Conservation (phyloP, 2,888 invertebrate genomes). For the Merodon equestris region DNA sequence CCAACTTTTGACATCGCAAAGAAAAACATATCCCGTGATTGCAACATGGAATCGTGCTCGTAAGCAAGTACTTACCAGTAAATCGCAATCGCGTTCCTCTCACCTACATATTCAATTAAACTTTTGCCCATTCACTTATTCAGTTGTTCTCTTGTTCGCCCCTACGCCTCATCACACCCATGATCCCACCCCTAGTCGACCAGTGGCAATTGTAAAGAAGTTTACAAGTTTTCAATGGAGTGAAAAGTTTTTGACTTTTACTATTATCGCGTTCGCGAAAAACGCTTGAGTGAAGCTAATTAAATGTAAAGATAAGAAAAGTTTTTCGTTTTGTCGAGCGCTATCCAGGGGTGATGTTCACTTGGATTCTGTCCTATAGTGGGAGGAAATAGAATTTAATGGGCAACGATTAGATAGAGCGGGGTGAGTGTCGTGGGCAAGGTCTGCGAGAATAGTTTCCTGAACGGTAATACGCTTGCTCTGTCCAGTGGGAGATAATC, state of each 20-base stretch:
- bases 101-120: slow-evolving; percentile 66
- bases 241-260: slow-evolving; percentile 63
- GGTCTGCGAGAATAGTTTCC: slow-evolving; percentile 16
- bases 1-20: slow-evolving; percentile 17
- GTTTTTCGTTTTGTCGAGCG: slow-evolving; percentile 44
- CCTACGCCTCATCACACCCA: no score
- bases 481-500: no score
- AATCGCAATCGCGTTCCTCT: slow-evolving; percentile 22
- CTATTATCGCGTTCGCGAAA: slow-evolving; percentile 50
- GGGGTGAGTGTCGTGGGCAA: slow-evolving; percentile 29
- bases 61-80: no score
- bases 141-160: no score
- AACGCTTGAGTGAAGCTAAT: slow-evolving; percentile 64
- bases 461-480: not conserved
- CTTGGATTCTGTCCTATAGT: no score
- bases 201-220: slow-evolving; percentile 29
- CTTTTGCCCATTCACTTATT: slow-evolving; percentile 30
- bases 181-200: no score
- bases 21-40: slow-evolving; percentile 35
- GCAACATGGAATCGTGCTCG: not conserved
- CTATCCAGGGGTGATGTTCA: not conserved
- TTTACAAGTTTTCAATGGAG: slow-evolving; percentile 54
- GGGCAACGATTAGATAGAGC: slow-evolving; percentile 59
- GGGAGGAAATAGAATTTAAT: slow-evolving; percentile 60
- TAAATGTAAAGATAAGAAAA: slow-evolving; percentile 65